Evolutionary conservation across 2,113 vertebrate species (phyloP), one percentile per base, ranked within the genome.

Genomic region (Poecilia latipinna): DNA sequence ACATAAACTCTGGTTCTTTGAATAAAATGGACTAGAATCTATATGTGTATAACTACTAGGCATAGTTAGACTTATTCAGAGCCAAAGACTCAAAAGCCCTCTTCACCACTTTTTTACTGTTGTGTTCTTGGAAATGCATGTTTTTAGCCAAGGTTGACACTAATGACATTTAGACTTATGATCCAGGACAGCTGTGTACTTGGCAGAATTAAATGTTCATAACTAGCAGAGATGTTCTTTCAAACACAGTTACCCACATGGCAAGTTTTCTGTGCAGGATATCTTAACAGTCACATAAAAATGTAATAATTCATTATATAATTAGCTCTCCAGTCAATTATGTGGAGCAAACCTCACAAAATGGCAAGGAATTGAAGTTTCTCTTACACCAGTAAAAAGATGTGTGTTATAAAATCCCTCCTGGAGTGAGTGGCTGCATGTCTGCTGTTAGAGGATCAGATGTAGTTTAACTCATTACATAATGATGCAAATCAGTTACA

Each of bases 361-460:
- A 44, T 26, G 39, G 12, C 28, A 33, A n/a, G 44, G 68, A 42
- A 75, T 80, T 82, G 82, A 89, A 90, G 61, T 78, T 75, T 61
- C 61, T 66, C 61, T 88, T 72, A 77, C 13, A 29, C 51, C 51
- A 54, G 24, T n/a, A 24, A 54, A 54, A 54, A 54, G 22, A 17
- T n/a, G 44, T 48, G 17, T 1, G 10, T 37, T 8, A 35, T 4
- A 65, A 65, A 37, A 63, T 12, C 61, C 7, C 31, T 63, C 29
- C 64, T 26, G 33, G 11, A 24, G 4, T 4, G 6, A 65, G 35
- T 39, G 11, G 35, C 17, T 65, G 64, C 33, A 37, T 12, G 22
- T 31, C 12, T 63, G 17, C 61, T 31, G 28, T 63, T 48, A 19
- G 42, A 19, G 17, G 5, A 37, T 6, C 4, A 65, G 35, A 35